phyloP scores from a whole-genome alignment of 30 jellyfish, hydroid and myxozoan species.

The Pseudorhiza aurosa region DNA sequence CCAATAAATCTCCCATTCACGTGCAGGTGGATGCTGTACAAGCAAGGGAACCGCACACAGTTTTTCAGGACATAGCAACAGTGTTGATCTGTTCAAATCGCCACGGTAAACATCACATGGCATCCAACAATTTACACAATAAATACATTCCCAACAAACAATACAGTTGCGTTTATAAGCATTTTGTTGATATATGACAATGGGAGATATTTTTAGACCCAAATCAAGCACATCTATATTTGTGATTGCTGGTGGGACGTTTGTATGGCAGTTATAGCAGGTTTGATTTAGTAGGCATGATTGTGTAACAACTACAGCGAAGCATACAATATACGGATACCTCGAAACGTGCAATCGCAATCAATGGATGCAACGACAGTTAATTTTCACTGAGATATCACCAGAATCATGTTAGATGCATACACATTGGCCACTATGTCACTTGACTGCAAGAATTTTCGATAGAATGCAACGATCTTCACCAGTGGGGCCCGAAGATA shows the following conservation, averaged over 20 bases:
- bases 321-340: too few species aligned
- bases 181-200: not conserved
- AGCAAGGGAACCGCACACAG: not conserved
- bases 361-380: too few species aligned
- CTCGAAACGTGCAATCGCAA: too few species aligned
- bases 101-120: not conserved
- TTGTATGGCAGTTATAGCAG: conserved; percentile 12
- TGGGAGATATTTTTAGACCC: conserved; percentile 22
- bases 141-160: not conserved
- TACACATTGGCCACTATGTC: too few species aligned
- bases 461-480: too few species aligned
- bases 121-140: not conserved
- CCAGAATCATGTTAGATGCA: too few species aligned
- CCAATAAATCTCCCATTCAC: not conserved
- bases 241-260: conserved; percentile 30
- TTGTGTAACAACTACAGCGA: not conserved
- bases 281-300: not conserved
- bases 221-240: conserved; percentile 1
- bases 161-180: not conserved
- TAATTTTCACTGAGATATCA: too few species aligned
- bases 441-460: too few species aligned
- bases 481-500: too few species aligned
- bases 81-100: not conserved
- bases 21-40: not conserved
- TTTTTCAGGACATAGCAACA: not conserved